Evolutionary conservation across 2,888 invertebrate genomes (phyloP).

Genomic region (Leucozona laternaria): DNA sequence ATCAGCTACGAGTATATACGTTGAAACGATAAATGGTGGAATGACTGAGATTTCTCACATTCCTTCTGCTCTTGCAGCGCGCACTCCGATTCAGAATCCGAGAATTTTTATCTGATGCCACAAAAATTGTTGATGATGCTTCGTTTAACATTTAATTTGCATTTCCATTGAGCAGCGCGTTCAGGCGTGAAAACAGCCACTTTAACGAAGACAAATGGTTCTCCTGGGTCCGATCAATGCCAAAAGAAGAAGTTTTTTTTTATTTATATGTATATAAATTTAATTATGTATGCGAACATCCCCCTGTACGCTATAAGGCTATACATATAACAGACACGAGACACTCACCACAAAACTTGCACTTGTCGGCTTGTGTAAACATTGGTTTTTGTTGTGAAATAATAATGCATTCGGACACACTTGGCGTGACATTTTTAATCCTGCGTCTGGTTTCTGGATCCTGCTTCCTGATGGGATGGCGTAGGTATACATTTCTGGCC

Average conservation of each 20-base stretch:
- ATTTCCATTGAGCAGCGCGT: slow-evolving; percentile 45
- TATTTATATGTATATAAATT: not conserved
- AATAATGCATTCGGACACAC: slow-evolving; percentile 71
- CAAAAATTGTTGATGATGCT: slow-evolving; percentile 47
- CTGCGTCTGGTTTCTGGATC: slow-evolving; percentile 1
- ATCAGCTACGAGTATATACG: not conserved
- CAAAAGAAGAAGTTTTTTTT: slow-evolving; percentile 25
- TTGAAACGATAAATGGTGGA: slow-evolving; percentile 60
- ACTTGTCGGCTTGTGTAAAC: slow-evolving; percentile 62
- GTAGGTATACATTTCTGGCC: not conserved
- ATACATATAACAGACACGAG: no score
- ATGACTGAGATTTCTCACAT: slow-evolving; percentile 55
- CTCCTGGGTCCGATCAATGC: slow-evolving; percentile 45
- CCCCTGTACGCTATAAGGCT: not conserved
- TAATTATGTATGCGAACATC: not conserved
- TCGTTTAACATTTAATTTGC: slow-evolving; percentile 63
- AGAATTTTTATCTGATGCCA: slow-evolving; percentile 35
- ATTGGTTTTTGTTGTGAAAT: slow-evolving; percentile 67
- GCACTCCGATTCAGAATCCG: not conserved
- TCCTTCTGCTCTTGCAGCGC: slow-evolving; percentile 25
- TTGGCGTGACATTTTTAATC: slow-evolving; percentile 71
- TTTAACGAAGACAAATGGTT: slow-evolving; percentile 71
- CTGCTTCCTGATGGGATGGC: not conserved
- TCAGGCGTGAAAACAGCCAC: slow-evolving; percentile 53
- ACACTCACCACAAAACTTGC: slow-evolving; percentile 28